phyloP scores from a whole-genome alignment of 2,888 invertebrate genomes.

The Abrostola tripartita region DNA sequence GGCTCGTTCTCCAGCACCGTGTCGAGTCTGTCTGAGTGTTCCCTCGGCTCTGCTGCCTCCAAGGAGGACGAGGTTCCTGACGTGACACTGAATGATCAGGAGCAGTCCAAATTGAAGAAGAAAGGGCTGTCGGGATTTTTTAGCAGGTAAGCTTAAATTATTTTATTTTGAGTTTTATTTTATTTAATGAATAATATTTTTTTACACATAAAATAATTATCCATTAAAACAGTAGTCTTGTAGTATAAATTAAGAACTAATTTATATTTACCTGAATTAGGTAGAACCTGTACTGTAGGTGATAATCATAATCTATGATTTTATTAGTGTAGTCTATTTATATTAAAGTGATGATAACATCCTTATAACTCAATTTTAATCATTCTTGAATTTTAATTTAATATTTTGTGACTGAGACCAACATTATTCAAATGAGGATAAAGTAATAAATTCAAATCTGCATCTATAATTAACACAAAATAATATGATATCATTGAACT shows the following conservation, averaged over 20 bases:
- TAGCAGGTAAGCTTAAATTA: slow-evolving; percentile 83
- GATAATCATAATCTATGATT: too few species aligned
- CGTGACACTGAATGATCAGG: slow-evolving; percentile 67
- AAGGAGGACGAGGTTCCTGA: slow-evolving; percentile 82
- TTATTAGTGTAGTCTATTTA: too few species aligned
- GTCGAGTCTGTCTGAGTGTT: slow-evolving; percentile 91
- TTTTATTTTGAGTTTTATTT: slow-evolving; percentile 1
- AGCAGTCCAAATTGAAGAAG: slow-evolving; percentile 86
- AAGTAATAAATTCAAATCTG: slow-evolving; percentile 2
- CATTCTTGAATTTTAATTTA: not conserved
- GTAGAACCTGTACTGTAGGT: too few species aligned
- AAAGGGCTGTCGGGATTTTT: slow-evolving; percentile 90
- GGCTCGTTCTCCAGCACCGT: slow-evolving; percentile 91
- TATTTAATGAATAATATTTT: not conserved
- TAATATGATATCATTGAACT: too few species aligned
- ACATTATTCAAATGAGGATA: not conserved
- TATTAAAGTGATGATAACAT: slow-evolving; percentile 11
- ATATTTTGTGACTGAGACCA: not conserved
- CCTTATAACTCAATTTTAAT: slow-evolving; percentile 16
- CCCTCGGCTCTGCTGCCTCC: slow-evolving; percentile 89
- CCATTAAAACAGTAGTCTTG: too few species aligned
- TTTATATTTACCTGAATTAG: too few species aligned
- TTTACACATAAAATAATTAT: not conserved
- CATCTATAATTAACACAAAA: too few species aligned
- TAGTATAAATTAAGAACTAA: too few species aligned